A percentile compares a stretch with the other conserved stretches of the same genome.
Evolutionary conservation across 1,140 invertebrate species (phyloP).

Genomic region (Uloborus diversus): DNA sequence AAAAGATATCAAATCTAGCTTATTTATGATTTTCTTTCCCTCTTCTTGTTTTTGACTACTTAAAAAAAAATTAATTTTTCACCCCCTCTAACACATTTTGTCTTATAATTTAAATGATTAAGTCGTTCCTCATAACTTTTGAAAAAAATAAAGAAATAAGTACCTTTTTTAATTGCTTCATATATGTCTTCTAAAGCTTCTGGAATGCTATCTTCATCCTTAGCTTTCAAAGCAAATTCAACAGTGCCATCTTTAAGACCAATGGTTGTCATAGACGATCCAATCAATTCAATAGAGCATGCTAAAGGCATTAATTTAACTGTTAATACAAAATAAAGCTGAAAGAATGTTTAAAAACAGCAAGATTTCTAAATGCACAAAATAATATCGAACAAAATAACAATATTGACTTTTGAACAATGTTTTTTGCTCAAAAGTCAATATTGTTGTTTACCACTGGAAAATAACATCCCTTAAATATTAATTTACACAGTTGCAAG

Average conservation of each 20-base stretch:
- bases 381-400: too few species aligned
- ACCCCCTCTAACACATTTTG: neutral
- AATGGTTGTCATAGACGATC: conserved; percentile 73
- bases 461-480: too few species aligned
- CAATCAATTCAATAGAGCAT: conserved; percentile 58
- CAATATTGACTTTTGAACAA: too few species aligned
- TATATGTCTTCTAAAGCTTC: neutral
- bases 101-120: neutral
- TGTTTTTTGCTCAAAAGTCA: too few species aligned
- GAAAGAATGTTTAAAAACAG: too few species aligned
- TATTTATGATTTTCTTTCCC: too few species aligned
- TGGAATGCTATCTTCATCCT: conserved; percentile 1
- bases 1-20: too few species aligned
- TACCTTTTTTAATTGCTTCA: neutral
- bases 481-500: too few species aligned
- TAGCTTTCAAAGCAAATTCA: conserved; percentile 65
- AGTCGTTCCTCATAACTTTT: conserved; percentile 3
- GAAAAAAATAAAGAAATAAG: neutral
- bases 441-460: too few species aligned
- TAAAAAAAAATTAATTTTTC: neutral
- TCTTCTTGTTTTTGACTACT: too few species aligned
- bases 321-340: neutral
- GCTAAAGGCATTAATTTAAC: neutral
- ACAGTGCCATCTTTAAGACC: conserved; percentile 71
- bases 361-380: too few species aligned